Percentiles rank a stretch among this genome's conserved stretches.
Conservation (phyloP, 1,140 invertebrate genomes). For the Xylocopa sonorina region DNA sequence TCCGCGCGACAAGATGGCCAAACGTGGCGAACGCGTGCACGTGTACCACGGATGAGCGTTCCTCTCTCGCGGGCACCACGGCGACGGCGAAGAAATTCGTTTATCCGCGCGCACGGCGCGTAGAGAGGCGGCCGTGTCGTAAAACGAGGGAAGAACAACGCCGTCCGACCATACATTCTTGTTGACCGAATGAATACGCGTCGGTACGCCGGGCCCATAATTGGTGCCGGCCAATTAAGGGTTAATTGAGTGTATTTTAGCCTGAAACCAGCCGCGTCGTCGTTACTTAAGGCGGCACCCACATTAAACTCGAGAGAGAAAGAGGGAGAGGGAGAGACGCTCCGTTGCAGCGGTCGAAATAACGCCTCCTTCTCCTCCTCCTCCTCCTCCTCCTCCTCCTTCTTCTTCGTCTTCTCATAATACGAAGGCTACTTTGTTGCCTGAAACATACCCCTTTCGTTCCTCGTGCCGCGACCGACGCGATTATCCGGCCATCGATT, state of each 20-base stretch:
- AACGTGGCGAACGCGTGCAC: slow-evolving; percentile 35
- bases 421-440: not conserved
- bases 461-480: not conserved
- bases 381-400: too few relatives aligned
- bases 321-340: too few relatives aligned
- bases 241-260: slow-evolving; percentile 69
- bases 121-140: slow-evolving; percentile 23
- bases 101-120: slow-evolving; percentile 25
- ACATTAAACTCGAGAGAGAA: slow-evolving; percentile 53
- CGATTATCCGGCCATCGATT: slow-evolving; percentile 35
- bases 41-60: slow-evolving; percentile 26
- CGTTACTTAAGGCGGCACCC: slow-evolving; percentile 60
- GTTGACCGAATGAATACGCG: slow-evolving; percentile 69
- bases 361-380: too few relatives aligned
- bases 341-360: slow-evolving; percentile 25
- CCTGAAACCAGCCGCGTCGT: slow-evolving; percentile 63
- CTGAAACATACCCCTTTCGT: not conserved
- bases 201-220: slow-evolving; percentile 59
- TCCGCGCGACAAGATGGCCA: slow-evolving; percentile 16
- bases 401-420: not conserved
- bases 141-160: slow-evolving; percentile 59
- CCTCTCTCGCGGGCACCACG: too few relatives aligned
- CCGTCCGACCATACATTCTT: slow-evolving; percentile 61
- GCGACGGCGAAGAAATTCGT: slow-evolving; percentile 42
- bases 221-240: slow-evolving; percentile 68